Evolutionary conservation across 2,113 vertebrate genomes (phyloP).

Genomic region (Zeus faber): DNA sequence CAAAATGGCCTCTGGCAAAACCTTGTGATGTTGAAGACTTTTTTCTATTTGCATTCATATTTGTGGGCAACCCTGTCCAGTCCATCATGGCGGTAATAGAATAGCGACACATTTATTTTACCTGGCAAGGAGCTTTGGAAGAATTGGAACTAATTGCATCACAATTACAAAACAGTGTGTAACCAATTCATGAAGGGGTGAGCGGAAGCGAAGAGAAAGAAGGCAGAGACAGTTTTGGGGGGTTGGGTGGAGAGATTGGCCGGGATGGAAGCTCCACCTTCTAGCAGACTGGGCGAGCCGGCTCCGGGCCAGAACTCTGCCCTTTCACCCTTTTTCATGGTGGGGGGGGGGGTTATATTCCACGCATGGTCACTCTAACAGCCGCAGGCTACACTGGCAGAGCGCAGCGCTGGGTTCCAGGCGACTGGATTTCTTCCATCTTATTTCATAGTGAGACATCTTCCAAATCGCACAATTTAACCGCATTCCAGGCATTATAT

Average conservation of each 20-base stretch:
- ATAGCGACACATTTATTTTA: slow-evolving; percentile 67
- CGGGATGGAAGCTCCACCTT: background rate
- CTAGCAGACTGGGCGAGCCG: background rate
- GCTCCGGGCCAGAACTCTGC: background rate
- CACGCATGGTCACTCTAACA: background rate
- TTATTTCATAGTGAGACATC: background rate
- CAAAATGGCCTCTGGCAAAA: slow-evolving; percentile 72
- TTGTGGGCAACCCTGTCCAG: slow-evolving; percentile 47
- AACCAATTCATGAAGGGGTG: slow-evolving; percentile 39
- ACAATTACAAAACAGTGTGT: slow-evolving; percentile 48
- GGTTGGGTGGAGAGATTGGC: background rate
- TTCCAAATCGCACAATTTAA: background rate
- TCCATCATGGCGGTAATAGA: slow-evolving; percentile 55
- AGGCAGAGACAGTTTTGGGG: slow-evolving; percentile 23
- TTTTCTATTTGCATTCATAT: slow-evolving; percentile 45
- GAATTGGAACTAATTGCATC: slow-evolving; percentile 59
- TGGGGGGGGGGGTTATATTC: background rate
- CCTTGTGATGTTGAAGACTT: slow-evolving; percentile 56
- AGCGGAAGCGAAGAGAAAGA: background rate
- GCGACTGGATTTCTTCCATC: background rate
- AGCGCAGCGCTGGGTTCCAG: background rate
- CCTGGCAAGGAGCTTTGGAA: slow-evolving; percentile 50
- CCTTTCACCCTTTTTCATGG: background rate
- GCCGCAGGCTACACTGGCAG: background rate
- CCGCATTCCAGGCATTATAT: no score